These are phyloP conservation scores for Rhabditophanes sp. DNA, from an alignment of 2,888 invertebrate species.

Conservation along the genomic window DNA sequence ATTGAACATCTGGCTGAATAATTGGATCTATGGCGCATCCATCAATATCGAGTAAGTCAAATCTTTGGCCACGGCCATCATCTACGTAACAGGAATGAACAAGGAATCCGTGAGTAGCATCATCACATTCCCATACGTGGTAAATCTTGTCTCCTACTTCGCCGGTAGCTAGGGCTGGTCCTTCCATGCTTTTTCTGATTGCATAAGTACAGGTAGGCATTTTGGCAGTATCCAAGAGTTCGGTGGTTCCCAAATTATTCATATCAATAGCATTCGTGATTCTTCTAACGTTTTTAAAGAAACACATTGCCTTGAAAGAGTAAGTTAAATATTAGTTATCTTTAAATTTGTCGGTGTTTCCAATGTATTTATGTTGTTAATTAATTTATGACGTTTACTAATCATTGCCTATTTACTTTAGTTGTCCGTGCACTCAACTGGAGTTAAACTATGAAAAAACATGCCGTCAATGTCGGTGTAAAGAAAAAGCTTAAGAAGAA, in stretches of 20 bases:
- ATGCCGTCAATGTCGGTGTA: too few relatives aligned
- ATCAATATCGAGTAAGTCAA: conserved; percentile 36
- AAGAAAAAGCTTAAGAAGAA: too few relatives aligned
- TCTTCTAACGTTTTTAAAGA: conserved; percentile 34
- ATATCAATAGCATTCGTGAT: conserved; percentile 32
- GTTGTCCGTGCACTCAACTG: too few relatives aligned
- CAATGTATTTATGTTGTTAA: too few relatives aligned
- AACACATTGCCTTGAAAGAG: conserved; percentile 40
- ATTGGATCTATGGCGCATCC: conserved; percentile 38
- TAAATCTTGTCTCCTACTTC: conserved; percentile 36
- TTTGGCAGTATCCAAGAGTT: conserved; percentile 29
- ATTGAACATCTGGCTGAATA: conserved; percentile 34
- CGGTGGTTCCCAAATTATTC: conserved; percentile 20
- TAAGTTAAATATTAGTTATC: too few relatives aligned
- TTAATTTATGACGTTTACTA: too few relatives aligned
- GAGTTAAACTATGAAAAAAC: too few relatives aligned
- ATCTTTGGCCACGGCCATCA: conserved; percentile 30
- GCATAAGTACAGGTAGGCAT: conserved; percentile 28
- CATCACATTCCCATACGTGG: conserved; percentile 39
- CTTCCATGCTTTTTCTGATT: conserved; percentile 24
- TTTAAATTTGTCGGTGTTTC: not conserved
- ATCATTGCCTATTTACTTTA: too few relatives aligned
- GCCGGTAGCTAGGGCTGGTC: conserved; percentile 22
- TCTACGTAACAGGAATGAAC: conserved; percentile 39
- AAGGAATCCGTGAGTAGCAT: conserved; percentile 24